Evolutionary conservation across 2,888 invertebrate genomes (phyloP), one percentile per base, ranked within the genome.

Genomic region (Dasysyrphus tricinctus): DNA sequence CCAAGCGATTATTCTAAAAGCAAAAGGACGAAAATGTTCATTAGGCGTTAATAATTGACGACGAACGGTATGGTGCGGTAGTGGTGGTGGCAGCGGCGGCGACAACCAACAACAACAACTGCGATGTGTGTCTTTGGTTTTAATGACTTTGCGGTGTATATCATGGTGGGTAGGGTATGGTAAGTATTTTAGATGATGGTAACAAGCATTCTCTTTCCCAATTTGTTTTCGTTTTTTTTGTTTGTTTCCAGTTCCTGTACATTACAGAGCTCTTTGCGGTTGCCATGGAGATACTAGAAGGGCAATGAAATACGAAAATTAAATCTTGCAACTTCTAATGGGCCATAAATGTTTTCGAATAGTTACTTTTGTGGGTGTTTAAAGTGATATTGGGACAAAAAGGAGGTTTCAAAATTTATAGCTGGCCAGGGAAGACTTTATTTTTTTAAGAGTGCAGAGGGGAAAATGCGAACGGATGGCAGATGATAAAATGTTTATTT

Each of bases 11-110:
- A 86, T 86, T 86, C 81, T 86, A 81, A 84, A 84, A 86, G 81
- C 81, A 81, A 84, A 84, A 86, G 81, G 85, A 86, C 81, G 65
- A 81, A 86, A 86, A 86, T 81, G 85, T 86, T 86, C 85, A 86
- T 86, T 86, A 81, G 81, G 85, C 85, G 80, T 81, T 74, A 86
- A 86, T 80, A 61, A 61, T 61, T 61, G 61, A 39, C 61, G 61
- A 61, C 61, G 24, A 61, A 61, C 11, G 39, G 59, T 34, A 5
- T 3, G 57, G 57, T 37, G 12, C n/a, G 57, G 57, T 39, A 14
- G 39, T 61, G 24, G 61, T 61, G 61, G 61, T 24, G 24, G 57
- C 24, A 14, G 39, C 39, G 24, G 61, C 39, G 61, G 39, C 61
- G 42, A 61, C 61, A 61, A 42, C 39, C 86, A 70, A 86, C 81